These are phyloP conservation scores for Synanthedon vespiformis DNA, from an alignment of 2,888 invertebrate species.

Conservation along the genomic window DNA sequence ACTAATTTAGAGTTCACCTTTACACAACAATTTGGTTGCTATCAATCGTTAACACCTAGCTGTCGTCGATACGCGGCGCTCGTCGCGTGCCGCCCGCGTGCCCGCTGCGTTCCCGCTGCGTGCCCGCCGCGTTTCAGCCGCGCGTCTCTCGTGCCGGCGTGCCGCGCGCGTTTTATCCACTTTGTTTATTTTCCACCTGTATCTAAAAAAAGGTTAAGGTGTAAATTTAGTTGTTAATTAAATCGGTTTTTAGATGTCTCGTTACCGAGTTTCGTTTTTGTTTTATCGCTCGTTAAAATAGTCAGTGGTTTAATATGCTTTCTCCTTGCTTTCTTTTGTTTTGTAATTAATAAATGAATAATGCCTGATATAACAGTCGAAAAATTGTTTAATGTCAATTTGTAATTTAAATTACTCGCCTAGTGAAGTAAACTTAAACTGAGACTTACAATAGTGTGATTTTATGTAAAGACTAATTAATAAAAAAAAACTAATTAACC, in stretches of 20 bases:
- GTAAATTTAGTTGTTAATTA: background rate
- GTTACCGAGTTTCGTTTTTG: no score
- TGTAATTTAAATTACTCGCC: no score
- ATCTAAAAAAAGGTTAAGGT: conserved; percentile 2
- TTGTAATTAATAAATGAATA: no score
- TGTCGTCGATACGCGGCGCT: conserved; percentile 29
- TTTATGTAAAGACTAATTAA: no score
- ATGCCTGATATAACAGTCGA: no score
- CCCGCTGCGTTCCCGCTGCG: conserved; percentile 13
- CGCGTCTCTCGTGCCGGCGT: conserved; percentile 7
- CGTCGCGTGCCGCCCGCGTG: conserved; percentile 9
- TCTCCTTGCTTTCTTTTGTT: no score
- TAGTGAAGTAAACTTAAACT: no score
- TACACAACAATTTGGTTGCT: conserved; percentile 39
- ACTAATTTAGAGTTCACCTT: conserved; percentile 34
- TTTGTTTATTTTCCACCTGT: conserved; percentile 11
- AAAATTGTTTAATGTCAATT: no score
- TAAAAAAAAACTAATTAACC: no score
- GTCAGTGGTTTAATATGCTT: no score
- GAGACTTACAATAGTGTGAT: no score
- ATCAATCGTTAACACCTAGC: conserved; percentile 44
- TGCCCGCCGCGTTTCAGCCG: conserved; percentile 13
- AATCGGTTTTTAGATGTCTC: background rate
- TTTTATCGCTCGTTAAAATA: no score
- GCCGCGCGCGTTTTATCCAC: conserved; percentile 6